Evolutionary conservation across 2,113 vertebrate genomes (phyloP), one percentile per base, ranked within the genome.

Genomic region (Melanostigma gelatinosum): DNA sequence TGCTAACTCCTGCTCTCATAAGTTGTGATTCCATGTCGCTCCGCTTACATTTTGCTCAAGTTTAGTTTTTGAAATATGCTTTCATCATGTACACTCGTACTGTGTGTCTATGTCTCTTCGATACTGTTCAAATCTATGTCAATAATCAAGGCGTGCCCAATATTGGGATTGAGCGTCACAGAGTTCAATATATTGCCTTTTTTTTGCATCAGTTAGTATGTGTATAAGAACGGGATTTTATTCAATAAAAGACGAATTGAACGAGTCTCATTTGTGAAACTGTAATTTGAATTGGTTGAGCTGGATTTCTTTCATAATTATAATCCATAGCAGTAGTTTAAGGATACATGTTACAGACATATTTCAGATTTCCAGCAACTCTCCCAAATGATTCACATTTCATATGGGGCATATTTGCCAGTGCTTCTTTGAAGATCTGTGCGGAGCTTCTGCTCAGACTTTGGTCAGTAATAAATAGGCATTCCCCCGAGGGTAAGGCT

Each of bases 391-490:
- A 87, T 88, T 87, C 84, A 87, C 87, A 88, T 93, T 91, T 93
- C 84, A 87, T 80, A 65, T 78, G 57, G 77, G 44, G 80, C 64
- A 84, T 84, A 90, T 87, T 93, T 90, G 79, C 74, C 64, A 36
- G 77, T 62, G 42, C 64, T 72, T 77, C 85, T 92, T 90, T 93
- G 85, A 91, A 93, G 87, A 90, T 88, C 82, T 76, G 80, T 84
- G 80, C 80, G 46, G 83, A 89, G 89, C 89, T 88, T 90, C 80
- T 88, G 84, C 77, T 52, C 75, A 81, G 83, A 89, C 85, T 89
- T 94, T 93, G 89, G 87, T 85, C 86, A 82, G 87, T 93, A 90
- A 89, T 92, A 92, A 90, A 88, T 77, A 89, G 79, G 83, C 93
- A 92, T 89, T 76, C 90, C 88, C 92, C 85, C 2, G 42, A 83